Evolutionary conservation across 2,888 invertebrate genomes (phyloP), one percentile per base, ranked within the genome.

Genomic region (Tinea trinotella): DNA sequence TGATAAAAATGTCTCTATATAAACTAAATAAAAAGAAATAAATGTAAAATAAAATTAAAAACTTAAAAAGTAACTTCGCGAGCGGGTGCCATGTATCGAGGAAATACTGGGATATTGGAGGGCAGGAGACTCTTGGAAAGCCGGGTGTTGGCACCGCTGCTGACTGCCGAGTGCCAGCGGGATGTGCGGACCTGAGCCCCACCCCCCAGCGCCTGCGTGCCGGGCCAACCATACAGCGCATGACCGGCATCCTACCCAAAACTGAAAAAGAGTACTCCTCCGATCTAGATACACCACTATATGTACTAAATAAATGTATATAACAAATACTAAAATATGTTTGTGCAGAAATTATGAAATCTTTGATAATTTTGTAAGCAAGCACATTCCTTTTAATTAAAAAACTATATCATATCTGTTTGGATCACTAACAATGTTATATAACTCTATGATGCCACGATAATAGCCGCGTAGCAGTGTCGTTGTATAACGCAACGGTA

Each of bases 221-320:
- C 68, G 57, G 58, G 53, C 59, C 55, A 53, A 59, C 63, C 36
- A 68, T 68, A 72, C 57, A 62, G 82, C 84, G 84, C 85, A 84
- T 81, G 85, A 75, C 76, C 76, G 71, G 76, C 81, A 76, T 78
- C 84, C 84, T 79, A 82, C 83, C 71, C 71, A 76, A 80, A 84
- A 82, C 74, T 83, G 72, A 76, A 83, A 83, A 83, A 84, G 84
- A 76, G 83, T n/a, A 85, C 84, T 85, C 84, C 84, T 85, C 79
- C 83, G 78, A 71, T 71, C 71, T 76, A 84, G 76, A 79, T 81
- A 81, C 70, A 79, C 71, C 76, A 76, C 78, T 84, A 84, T n/a
- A n/a, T 84, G 71, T 85, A 82, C 76, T 82, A 81, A 80, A 82
- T 76, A 84, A 83, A 83, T 83, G 83, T 20, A 22, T 30, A 30